Evolutionary conservation across 2,113 vertebrate species (phyloP), one percentile per base, ranked within the genome.

Genomic region (rabbit (Oryctolagus cuniculus)): DNA sequence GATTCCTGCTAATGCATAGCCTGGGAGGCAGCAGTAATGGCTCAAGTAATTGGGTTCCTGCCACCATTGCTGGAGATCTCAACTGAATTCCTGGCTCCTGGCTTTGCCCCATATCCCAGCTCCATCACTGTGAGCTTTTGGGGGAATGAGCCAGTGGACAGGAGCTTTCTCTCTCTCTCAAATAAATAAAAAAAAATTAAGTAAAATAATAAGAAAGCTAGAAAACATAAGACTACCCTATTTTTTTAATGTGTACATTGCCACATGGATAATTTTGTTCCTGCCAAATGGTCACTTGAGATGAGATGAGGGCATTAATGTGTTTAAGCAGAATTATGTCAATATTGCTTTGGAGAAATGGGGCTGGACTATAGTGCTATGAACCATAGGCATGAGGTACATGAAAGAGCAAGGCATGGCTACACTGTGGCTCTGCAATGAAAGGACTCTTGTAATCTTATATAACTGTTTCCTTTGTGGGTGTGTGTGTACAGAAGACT

Each of bases 381-480:
- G 74, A 93, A 74, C 67, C 44, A 80, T 4, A 91, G n/a, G 75
- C 11, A 38, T 15, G 27, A 81, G 31, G 53, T 58, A 91, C 67
- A 58, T 29, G 31, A 51, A 73, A 86, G 53, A 44, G 34, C 58
- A 96, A 91, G 63, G 34, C 66, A 89, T 6, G 85, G 67, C 89
- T 93, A 88, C 1, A 80, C 19, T 78, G 44, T 51, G 70, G 80
- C 36, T 75, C 29, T 70, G 58, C 78, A 96, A 61, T 61, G 16
- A 93, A 51, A 36, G 8, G 11, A 73, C 31, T 83, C 61, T 91
- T 63, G 25, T 51, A 90, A 85, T 95, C 74, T 89, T 94, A 38
- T 66, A 92, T 93, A 91, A 96, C 16, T 61, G 22, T 79, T 96
- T 96, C 88, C 36, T 90, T 94, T 90, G 81, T 72, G 85, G 38